Base-by-base conservation (phyloP, 2,888 invertebrate species). In the Drepana falcataria region DNA sequence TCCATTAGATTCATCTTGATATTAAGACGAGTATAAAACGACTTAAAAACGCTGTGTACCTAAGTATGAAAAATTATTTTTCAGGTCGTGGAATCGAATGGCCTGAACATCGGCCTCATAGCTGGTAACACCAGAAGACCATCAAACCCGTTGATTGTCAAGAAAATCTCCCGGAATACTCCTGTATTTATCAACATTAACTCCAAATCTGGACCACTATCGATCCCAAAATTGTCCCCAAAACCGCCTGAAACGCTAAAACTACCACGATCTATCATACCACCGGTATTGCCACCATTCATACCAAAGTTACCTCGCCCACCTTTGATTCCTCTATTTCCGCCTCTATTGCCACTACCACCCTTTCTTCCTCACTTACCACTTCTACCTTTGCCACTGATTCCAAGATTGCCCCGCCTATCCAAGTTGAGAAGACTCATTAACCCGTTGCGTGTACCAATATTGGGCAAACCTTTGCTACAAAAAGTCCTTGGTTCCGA, bases 121-220 rank as follows among this genome's bases (percentile, higher is more conserved):
- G 66, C 80, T 2, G 79, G 79, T 9, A 83, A 86, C 47, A 49
- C 69, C 7, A 82, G 77, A 55, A 68, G 66, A 4, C 53, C 64
- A 2, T 63, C 68, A 2, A 77, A 61, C 21, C 84, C 85, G 0
- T 35, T 79, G 1, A 48, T 73, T 47, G 66, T 82, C 52, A 79
- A 67, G 56, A 83, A 77, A 58, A 59, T 65, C 5, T 66, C 71
- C 0, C 73, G 71, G 6, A 73, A 69, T 21, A 66, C 81, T 1
- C 85, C 87, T 9, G 66, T 84, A 0, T 66, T 74, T 54, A 77
- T 83, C 21, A 83, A 81, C 53, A 69, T 80, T 3, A 71, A 75
- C 35, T 59, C 77, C 2, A 58, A 55, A 55, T 9, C 55, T 61
- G 2, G 53, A 61, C 56, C 65, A 4, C 56, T 66, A 35, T 52